Conservation (phyloP, 2,113 vertebrate genomes). For the Ceuthmochares aereus region DNA sequence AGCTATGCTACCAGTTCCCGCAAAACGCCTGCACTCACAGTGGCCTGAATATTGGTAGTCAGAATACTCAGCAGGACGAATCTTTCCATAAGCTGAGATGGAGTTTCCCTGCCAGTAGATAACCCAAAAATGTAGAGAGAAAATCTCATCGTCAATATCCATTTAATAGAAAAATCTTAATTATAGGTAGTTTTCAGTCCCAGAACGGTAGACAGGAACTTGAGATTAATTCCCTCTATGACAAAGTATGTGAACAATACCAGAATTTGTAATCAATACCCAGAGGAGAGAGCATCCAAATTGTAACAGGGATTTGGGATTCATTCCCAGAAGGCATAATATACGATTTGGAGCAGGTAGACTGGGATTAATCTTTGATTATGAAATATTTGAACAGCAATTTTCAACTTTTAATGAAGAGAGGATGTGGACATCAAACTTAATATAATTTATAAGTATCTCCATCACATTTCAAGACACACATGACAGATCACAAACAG, state of each 20-base stretch:
- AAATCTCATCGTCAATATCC: slow-evolving; percentile 18
- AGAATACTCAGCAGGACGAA: neutral
- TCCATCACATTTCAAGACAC: slow-evolving; percentile 4
- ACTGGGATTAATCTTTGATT: slow-evolving; percentile 69
- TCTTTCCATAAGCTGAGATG: neutral
- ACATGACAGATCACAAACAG: slow-evolving; percentile 33
- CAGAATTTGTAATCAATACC: slow-evolving; percentile 67
- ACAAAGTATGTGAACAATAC: slow-evolving; percentile 68
- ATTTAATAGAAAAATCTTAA: slow-evolving; percentile 70
- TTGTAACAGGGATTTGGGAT: slow-evolving; percentile 68
- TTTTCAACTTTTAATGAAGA: slow-evolving; percentile 64
- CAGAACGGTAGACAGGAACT: slow-evolving; percentile 54
- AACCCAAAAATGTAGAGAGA: neutral
- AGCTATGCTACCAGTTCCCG: neutral
- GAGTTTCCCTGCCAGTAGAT: slow-evolving; percentile 1
- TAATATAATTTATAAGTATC: slow-evolving; percentile 26
- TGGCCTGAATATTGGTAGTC: neutral
- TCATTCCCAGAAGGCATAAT: slow-evolving; percentile 47
- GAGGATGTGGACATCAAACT: slow-evolving; percentile 47
- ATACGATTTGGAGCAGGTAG: slow-evolving; percentile 66
- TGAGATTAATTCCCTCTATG: slow-evolving; percentile 70
- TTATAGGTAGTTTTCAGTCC: slow-evolving; percentile 71
- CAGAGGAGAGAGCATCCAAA: slow-evolving; percentile 62
- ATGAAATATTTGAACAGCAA: slow-evolving; percentile 61
- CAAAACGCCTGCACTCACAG: neutral